Conservation (phyloP, 2,797 vertebrate genomes). For the Tolypeutes matacus region DNA sequence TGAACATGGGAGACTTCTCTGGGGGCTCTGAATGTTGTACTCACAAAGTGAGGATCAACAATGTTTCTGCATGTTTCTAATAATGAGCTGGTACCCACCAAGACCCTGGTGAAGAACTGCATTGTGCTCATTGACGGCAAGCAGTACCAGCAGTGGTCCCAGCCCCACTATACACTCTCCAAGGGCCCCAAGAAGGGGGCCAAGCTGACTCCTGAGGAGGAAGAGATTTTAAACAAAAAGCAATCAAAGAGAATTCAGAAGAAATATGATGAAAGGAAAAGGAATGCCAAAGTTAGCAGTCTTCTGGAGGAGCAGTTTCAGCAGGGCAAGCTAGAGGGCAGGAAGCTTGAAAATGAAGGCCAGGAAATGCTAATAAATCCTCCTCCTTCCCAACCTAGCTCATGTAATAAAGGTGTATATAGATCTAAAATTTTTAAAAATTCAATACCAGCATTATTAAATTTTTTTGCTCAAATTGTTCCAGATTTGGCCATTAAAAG, state of each 20-base stretch:
- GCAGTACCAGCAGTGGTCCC: conserved; percentile 96
- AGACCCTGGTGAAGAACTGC: conserved; percentile 97
- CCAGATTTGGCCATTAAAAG: background rate
- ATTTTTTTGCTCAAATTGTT: background rate
- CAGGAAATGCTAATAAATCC: too few species aligned
- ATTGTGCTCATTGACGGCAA: conserved; percentile 94
- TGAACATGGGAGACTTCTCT: conserved; percentile 95
- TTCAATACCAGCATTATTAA: background rate
- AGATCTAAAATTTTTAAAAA: conserved; percentile 60
- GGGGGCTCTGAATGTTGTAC: conserved; percentile 98
- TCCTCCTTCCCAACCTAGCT: too few species aligned
- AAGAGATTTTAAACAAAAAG: conserved; percentile 96
- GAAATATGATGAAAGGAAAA: conserved; percentile 89
- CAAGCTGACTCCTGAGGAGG: conserved; percentile 96
- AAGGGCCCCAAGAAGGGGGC: conserved; percentile 97
- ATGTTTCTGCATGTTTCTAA: conserved; percentile 97
- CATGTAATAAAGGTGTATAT: conserved; percentile 85
- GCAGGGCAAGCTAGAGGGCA: conserved; percentile 90
- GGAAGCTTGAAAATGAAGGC: too few species aligned
- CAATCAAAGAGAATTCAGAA: conserved; percentile 76
- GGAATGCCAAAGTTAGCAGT: conserved; percentile 93
- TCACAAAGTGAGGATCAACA: conserved; percentile 96
- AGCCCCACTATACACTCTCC: conserved; percentile 94
- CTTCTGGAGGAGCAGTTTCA: conserved; percentile 96
- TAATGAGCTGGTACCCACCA: conserved; percentile 97